Conservation (phyloP, 2,113 vertebrate genomes). For the Cinclus cinclus region DNA sequence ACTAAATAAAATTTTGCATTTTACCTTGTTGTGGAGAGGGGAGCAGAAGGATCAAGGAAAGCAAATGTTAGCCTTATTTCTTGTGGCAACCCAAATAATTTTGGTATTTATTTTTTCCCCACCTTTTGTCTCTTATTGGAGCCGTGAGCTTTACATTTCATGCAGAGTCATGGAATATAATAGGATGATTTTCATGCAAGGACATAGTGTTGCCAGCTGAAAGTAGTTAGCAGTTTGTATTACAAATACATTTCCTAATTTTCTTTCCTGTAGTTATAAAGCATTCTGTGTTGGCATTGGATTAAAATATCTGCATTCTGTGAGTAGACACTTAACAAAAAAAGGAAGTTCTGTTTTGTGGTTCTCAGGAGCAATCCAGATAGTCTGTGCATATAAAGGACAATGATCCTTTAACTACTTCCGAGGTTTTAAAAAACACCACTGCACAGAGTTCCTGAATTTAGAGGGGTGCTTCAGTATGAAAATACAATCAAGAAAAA, state of each 20-base stretch:
- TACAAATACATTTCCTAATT: conserved; percentile 77
- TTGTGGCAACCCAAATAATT: background rate
- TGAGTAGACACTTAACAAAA: conserved; percentile 39
- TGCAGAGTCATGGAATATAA: conserved; percentile 65
- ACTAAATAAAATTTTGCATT: conserved; percentile 6
- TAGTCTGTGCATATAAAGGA: background rate
- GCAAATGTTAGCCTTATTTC: conserved; percentile 2
- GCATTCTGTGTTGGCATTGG: conserved; percentile 67
- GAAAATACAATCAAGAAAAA: background rate
- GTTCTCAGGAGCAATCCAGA: background rate
- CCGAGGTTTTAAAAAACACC: background rate
- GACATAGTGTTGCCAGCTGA: conserved; percentile 73
- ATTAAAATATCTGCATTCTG: conserved; percentile 66
- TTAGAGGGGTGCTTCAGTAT: background rate
- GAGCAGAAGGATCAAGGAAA: conserved; percentile 1
- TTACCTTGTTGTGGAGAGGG: background rate
- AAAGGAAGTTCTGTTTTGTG: background rate
- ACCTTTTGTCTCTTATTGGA: conserved; percentile 36
- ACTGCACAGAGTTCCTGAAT: background rate
- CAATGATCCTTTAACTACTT: background rate
- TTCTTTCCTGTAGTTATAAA: conserved; percentile 67
- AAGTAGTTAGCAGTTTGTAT: conserved; percentile 74
- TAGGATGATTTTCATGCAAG: conserved; percentile 74
- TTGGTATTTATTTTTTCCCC: background rate
- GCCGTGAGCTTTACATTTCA: conserved; percentile 67